phyloP scores from a whole-genome alignment of 2,113 vertebrate species.

The Cromileptes altivelis region DNA sequence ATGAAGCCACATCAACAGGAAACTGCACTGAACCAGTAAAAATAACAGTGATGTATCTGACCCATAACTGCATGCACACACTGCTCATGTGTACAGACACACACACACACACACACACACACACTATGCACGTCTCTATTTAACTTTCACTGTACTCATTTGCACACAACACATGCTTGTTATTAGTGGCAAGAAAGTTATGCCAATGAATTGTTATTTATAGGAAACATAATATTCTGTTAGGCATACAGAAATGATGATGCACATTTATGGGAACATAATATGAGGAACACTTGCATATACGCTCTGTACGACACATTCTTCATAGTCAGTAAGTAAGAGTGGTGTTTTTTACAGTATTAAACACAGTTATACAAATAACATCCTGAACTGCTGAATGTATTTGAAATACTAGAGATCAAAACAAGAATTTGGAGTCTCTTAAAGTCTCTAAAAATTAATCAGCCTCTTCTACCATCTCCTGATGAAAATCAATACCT shows the following conservation, averaged over 20 bases:
- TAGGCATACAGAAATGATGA: not conserved
- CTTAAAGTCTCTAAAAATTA: not conserved
- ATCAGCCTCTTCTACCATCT: not conserved
- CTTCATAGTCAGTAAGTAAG: not conserved
- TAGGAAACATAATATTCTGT: not conserved
- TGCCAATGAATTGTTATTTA: not conserved
- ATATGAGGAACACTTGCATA: constrained; percentile 11
- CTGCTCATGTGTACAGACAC: not conserved
- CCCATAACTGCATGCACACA: not conserved
- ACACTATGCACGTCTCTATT: not conserved
- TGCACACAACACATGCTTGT: not conserved
- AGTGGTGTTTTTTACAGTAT: not conserved
- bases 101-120: constrained; percentile 1
- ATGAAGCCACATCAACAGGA: constrained; percentile 44
- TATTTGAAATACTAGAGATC: not conserved
- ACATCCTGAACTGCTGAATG: not conserved
- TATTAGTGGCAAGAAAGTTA: not conserved
- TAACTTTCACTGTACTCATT: not conserved
- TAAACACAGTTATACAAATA: not conserved
- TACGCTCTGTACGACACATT: not conserved
- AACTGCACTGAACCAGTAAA: constrained; percentile 17
- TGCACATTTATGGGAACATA: not conserved
- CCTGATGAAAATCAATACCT: not conserved
- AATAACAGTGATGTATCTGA: constrained; percentile 7
- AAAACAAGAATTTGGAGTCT: not conserved